Evolutionary conservation across 2,888 invertebrate species (phyloP).

Genomic region (Nomada ferruginata): DNA sequence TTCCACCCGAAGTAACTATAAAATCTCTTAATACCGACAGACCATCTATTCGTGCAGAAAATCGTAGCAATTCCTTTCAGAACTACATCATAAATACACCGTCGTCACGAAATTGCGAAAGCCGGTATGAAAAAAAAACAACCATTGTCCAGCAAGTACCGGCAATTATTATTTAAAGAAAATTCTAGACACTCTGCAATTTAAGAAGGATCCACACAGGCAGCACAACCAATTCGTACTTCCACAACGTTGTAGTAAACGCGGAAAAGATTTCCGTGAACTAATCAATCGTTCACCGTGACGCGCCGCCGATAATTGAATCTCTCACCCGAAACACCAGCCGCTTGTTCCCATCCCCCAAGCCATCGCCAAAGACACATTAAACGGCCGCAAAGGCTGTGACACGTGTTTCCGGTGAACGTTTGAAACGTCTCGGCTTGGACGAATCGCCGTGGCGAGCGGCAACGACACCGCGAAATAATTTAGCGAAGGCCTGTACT

Average conservation of each 20-base stretch:
- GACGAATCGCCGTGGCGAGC: constrained; percentile 8
- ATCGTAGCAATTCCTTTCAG: too few species aligned
- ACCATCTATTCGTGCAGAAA: not conserved
- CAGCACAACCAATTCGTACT: too few species aligned
- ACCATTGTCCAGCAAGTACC: too few species aligned
- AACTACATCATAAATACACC: too few species aligned
- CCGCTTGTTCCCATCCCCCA: not conserved
- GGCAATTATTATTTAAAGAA: too few species aligned
- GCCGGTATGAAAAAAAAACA: too few species aligned
- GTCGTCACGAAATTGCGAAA: too few species aligned
- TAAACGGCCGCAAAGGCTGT: not conserved
- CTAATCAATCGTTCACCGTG: not conserved
- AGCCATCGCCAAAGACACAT: not conserved
- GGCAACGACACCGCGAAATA: constrained; percentile 14
- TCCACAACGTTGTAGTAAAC: too few species aligned
- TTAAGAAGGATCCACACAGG: too few species aligned
- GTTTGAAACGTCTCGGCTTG: not conserved
- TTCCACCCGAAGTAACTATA: not conserved
- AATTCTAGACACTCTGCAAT: too few species aligned
- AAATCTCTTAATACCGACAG: not conserved
- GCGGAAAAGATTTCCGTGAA: not conserved
- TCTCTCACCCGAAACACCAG: not conserved
- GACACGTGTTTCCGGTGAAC: not conserved
- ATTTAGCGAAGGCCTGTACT: constrained; percentile 21
- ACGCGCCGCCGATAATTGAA: not conserved